Evolutionary conservation across 92 coral and sea anemone species (phyloP).

Genomic region (Phymanthus crucifer): DNA sequence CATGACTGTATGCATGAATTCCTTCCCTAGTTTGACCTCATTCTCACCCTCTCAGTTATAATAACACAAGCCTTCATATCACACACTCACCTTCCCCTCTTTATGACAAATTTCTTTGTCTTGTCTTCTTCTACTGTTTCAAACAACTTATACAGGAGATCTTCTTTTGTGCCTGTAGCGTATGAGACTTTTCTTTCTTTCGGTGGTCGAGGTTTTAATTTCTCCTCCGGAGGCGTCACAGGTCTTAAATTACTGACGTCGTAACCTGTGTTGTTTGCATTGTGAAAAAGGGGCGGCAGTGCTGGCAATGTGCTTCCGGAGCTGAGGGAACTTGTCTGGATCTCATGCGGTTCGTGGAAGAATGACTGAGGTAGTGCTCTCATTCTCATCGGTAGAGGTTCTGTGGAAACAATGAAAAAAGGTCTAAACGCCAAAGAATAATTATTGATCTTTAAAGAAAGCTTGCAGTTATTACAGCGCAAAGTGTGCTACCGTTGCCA

Average conservation of each 20-base stretch:
- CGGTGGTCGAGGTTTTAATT: conserved; percentile 81
- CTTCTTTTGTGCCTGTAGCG: conserved; percentile 69
- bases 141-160: conserved; percentile 79
- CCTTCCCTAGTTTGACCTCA: not conserved
- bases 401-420: conserved; percentile 36
- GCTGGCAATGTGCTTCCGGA: conserved; percentile 77
- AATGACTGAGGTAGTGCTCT: conserved; percentile 96
- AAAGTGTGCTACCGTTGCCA: too few species aligned
- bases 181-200: conserved; percentile 77
- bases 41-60: not conserved
- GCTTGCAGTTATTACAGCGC: too few species aligned
- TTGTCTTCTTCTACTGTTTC: conserved; percentile 88
- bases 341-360: conserved; percentile 90
- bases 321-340: conserved; percentile 84
- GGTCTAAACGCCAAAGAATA: not conserved
- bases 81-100: conserved; percentile 90
- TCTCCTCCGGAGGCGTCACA: conserved; percentile 95
- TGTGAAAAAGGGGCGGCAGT: conserved; percentile 83
- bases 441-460: not conserved
- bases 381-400: conserved; percentile 94
- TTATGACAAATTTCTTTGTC: conserved; percentile 85
- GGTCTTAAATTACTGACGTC: conserved; percentile 82
- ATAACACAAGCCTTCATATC: not conserved
- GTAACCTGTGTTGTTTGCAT: conserved; percentile 92
- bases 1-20: not conserved